A percentile compares a stretch with the other conserved stretches of the same genome.
These are phyloP conservation scores for Lasioglossum pauxillum DNA, from an alignment of 2,888 invertebrate species.

Conservation along the genomic window DNA sequence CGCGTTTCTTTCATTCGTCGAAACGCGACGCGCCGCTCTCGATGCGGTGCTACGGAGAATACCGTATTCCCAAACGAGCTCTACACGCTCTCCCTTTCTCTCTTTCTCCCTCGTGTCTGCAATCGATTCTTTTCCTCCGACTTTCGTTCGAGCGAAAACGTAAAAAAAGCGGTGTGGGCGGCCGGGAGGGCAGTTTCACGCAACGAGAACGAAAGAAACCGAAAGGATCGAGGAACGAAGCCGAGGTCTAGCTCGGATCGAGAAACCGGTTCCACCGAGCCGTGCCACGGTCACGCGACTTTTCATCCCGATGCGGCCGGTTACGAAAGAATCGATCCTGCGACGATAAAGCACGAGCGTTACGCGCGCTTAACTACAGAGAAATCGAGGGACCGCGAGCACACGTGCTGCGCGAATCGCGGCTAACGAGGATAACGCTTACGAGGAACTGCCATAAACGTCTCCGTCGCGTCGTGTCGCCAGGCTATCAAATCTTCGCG, in stretches of 20 bases:
- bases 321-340: slow-evolving; percentile 61
- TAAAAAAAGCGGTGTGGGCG: not conserved
- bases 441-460: not conserved
- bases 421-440: not conserved
- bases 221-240: slow-evolving; percentile 45
- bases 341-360: slow-evolving; percentile 58
- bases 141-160: slow-evolving; percentile 6
- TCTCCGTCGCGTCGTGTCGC: not conserved
- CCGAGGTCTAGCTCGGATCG: slow-evolving; percentile 30
- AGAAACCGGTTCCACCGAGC: slow-evolving; percentile 58
- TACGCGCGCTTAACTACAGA: slow-evolving; percentile 45
- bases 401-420: slow-evolving; percentile 1
- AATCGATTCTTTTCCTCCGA: slow-evolving; percentile 8
- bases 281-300: slow-evolving; percentile 62
- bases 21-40: not conserved
- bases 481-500: not conserved
- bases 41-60: not conserved
- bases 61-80: slow-evolving; percentile 8
- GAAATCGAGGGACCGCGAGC: slow-evolving; percentile 26
- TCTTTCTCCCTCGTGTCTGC: not conserved
- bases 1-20: not conserved
- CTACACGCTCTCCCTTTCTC: not conserved
- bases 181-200: slow-evolving; percentile 17
- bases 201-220: slow-evolving; percentile 51
- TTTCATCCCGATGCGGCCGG: slow-evolving; percentile 51